phyloP scores from a whole-genome alignment of 2,888 invertebrate species.

The Hymenopus coronatus region DNA sequence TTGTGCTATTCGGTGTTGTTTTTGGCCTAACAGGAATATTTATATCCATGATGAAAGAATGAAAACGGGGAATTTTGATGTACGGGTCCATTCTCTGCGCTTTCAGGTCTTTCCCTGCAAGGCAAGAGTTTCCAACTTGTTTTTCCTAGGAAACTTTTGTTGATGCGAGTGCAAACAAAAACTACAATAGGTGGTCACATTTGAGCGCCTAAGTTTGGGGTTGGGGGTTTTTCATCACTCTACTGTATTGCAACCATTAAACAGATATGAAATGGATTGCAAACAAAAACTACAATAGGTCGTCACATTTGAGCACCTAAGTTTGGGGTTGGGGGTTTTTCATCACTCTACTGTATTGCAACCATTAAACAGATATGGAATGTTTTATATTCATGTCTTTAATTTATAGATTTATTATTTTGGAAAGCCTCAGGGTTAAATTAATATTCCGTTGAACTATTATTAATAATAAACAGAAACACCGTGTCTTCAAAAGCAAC shows the following conservation, averaged over 20 bases:
- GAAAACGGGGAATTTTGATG: background rate
- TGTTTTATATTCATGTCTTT: too few species aligned
- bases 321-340: too few species aligned
- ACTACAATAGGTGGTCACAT: background rate
- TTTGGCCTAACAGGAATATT: background rate
- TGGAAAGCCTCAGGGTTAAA: too few species aligned
- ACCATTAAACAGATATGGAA: too few species aligned
- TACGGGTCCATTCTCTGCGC: background rate
- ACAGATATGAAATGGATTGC: background rate
- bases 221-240: too few species aligned
- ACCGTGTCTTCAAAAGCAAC: too few species aligned
- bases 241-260: too few species aligned
- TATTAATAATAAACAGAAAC: too few species aligned
- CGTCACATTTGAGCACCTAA: background rate
- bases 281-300: background rate
- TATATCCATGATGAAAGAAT: background rate
- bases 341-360: too few species aligned
- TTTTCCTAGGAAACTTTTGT: background rate
- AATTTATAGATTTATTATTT: too few species aligned
- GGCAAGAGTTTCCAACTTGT: background rate
- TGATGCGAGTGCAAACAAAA: background rate
- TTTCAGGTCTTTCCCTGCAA: background rate
- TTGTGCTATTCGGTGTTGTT: background rate
- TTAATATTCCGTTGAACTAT: too few species aligned
- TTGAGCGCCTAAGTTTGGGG: background rate